Percentiles rank a stretch among this genome's conserved stretches.
Conservation (phyloP, 1,140 invertebrate genomes). For the Bombus waltoni region DNA sequence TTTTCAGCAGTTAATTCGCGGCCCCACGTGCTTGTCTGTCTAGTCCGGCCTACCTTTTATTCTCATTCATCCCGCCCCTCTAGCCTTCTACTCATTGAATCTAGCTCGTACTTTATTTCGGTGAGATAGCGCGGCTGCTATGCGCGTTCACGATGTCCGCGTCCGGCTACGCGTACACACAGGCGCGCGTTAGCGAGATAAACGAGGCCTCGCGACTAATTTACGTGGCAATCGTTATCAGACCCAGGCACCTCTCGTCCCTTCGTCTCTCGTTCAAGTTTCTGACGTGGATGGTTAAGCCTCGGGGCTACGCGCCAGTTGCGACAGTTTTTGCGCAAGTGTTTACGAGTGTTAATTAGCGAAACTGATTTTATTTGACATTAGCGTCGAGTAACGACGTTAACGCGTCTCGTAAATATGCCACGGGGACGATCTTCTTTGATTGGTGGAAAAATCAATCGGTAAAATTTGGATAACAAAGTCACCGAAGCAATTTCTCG, state of each 20-base stretch:
- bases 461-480: neutral
- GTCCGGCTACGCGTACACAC: neutral
- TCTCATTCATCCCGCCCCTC: conserved; percentile 15
- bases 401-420: too few relatives aligned
- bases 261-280: neutral
- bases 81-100: conserved; percentile 52
- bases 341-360: conserved; percentile 1
- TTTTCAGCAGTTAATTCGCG: conserved; percentile 68
- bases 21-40: conserved; percentile 35
- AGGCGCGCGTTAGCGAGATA: neutral
- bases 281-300: neutral
- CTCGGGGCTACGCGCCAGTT: too few relatives aligned
- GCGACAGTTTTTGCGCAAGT: neutral
- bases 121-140: conserved; percentile 33
- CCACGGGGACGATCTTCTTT: too few relatives aligned
- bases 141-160: conserved; percentile 13
- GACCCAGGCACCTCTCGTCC: neutral
- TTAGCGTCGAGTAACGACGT: neutral
- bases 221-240: conserved; percentile 48
- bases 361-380: neutral
- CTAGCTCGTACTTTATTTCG: conserved; percentile 52
- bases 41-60: conserved; percentile 21
- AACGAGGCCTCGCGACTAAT: conserved; percentile 38
- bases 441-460: neutral
- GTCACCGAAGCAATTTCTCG: too few relatives aligned